Percentiles rank a stretch among this genome's conserved stretches.
phyloP scores from a whole-genome alignment of 1,140 invertebrate genomes.

The Trichonephila clavata region DNA sequence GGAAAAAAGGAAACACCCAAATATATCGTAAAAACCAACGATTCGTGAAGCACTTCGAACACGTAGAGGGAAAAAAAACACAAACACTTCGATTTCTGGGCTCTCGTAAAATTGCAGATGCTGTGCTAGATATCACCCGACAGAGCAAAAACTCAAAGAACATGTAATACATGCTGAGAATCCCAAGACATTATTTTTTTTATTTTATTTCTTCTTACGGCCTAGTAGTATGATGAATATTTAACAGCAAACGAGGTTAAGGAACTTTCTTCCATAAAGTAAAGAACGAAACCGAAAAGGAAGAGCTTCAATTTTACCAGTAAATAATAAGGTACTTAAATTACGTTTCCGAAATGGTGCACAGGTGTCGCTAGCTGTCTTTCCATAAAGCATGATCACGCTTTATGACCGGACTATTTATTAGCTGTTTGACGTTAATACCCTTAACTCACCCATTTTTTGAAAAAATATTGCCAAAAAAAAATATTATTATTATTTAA shows the following conservation, averaged over 20 bases:
- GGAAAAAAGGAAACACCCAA: not conserved
- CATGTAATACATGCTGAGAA: not conserved
- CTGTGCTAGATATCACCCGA: constrained; percentile 25
- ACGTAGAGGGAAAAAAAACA: not conserved
- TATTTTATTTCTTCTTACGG: not conserved
- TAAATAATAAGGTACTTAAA: not conserved
- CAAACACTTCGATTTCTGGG: not conserved
- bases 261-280: not conserved
- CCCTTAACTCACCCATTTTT: too few species aligned
- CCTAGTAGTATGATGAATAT: constrained; percentile 11
- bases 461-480: too few species aligned
- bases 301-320: not conserved
- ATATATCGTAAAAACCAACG: constrained; percentile 27
- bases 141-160: constrained; percentile 8
- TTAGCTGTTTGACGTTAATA: not conserved
- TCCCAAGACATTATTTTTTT: not conserved
- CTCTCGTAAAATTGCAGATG: constrained; percentile 8
- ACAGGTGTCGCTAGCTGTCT: not conserved
- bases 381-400: not conserved
- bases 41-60: not conserved
- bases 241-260: constrained; percentile 10
- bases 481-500: too few species aligned
- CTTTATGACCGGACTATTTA: not conserved
- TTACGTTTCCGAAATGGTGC: not conserved
- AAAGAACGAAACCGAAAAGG: not conserved